phyloP scores from a whole-genome alignment of 2,113 vertebrate genomes.

The Vulpes vulpes region DNA sequence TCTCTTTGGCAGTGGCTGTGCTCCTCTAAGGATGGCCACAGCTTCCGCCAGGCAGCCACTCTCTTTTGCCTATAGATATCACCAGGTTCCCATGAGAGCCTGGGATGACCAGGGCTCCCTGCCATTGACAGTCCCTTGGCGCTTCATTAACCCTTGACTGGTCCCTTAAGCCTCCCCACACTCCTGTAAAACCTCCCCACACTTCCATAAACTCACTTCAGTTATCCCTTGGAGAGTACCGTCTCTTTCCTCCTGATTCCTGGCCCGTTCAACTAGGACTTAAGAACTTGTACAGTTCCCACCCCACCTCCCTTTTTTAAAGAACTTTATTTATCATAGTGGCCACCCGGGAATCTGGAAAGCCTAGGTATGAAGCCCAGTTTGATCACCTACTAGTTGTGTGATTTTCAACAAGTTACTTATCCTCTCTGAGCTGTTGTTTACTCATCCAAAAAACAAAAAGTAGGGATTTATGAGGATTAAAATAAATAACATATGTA shows the following conservation, averaged over 20 bases:
- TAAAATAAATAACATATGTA: background rate
- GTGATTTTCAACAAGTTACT: background rate
- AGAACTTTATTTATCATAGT: background rate
- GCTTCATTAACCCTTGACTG: background rate
- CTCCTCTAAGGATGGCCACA: background rate
- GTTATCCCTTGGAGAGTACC: background rate
- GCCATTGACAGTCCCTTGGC: background rate
- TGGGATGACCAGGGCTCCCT: background rate
- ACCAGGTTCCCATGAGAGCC: background rate
- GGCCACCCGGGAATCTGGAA: background rate
- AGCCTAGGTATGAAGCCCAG: background rate
- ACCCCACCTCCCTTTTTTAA: background rate
- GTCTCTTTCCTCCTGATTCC: background rate
- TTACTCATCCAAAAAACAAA: slow-evolving; percentile 28
- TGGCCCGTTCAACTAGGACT: background rate
- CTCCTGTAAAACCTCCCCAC: background rate
- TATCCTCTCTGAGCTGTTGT: background rate
- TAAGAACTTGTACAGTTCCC: background rate
- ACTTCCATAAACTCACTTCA: background rate
- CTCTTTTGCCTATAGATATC: background rate
- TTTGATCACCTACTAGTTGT: background rate
- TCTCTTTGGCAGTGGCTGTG: background rate
- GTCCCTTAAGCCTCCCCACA: background rate
- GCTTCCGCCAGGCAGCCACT: background rate
- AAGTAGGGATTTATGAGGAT: background rate